Evolutionary conservation across 2,797 vertebrate genomes (phyloP), one percentile per base, ranked within the genome.

Genomic region (Amniataba percoides): DNA sequence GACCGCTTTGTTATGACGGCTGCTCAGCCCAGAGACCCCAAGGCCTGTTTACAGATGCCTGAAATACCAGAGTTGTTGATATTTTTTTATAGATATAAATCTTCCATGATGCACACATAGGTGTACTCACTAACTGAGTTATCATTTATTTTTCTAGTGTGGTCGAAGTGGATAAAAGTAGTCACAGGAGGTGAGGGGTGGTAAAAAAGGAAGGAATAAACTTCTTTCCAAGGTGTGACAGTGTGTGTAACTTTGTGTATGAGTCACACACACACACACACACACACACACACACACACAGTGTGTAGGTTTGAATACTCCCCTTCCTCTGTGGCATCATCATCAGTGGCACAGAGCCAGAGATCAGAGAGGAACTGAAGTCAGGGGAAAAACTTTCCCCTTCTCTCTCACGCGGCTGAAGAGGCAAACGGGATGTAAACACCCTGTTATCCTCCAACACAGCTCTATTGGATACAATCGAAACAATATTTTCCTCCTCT

Each of bases 41-140:
- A 75, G 74, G 83, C n/a, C 51, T 57, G 83, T 87, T 84, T 87
- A 82, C 45, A 59, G 68, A 90, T 88, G 88, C 79, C 66, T 74
- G 60, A 74, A 76, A 92, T 87, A 77, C 71, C 82, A 2, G 13
- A 11, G 59, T 15, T 64, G 72, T 45, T 48, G 39, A 9, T 39
- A 14, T 42, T 42, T 49, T 48, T 81, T 65, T 60, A 31, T 3
- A 31, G 5, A 42, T 52, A 62, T 43, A 31, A 60, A 63, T 40
- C 49, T 78, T 69, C 42, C 36, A 21, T 53, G 71, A 77, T 77
- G 56, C 59, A 40, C 27, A 15, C 2, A 4, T 31, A 5, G 43
- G 36, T 9, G 18, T 36, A 52, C 73, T 78, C 27, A 5, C 49
- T 51, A 27, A 52, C 53, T 23, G 23, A 68, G 49, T 43, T 77